Evolutionary conservation across 2,113 vertebrate genomes (phyloP), one percentile per base, ranked within the genome.

Genomic region (Anguilla japonica): DNA sequence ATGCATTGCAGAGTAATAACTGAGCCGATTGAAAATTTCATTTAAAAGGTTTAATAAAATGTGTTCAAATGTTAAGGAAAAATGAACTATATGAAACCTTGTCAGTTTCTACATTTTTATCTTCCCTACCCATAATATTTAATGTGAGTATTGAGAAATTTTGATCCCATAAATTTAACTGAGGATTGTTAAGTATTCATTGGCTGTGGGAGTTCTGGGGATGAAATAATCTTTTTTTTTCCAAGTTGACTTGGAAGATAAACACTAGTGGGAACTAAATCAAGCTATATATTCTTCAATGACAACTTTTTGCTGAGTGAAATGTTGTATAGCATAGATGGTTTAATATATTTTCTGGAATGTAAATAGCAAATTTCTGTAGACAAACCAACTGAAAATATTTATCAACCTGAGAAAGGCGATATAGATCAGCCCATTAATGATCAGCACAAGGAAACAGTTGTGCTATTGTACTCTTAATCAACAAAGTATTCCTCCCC

Each of bases 301-400:
- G 71, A 34, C 71, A 75, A 34, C n/a, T 75, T 75, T 75, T 75
- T 75, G 71, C 71, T n/a, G 71, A 29, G 26, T 75, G 71, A 75
- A 11, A 75, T 75, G n/a, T 75, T 34, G n/a, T 26, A 34, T 34
- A 75, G 11, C 71, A 75, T 75, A 75, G 71, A 75, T 29, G 71
- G 79, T 80, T 80, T 80, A 80, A 80, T 80, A 80, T 80, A 80
- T 80, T 80, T 80, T 22, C 26, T 71, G 63, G 20, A 71, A 26
- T 71, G 71, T 75, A 75, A 75, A 75, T 75, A 75, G 79, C 14
- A 41, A 20, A 41, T 41, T 80, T 40, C 40, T 41, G 40, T 41
- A 41, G 78, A 41, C 20, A 79, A 79, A 79, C 0, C 29, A 79
- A 79, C 78, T 79, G 39, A 79, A 79, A 79, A 75, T 75, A 34